A percentile compares a stretch with the other conserved stretches of the same genome.
These are phyloP conservation scores for Gari tellinella DNA, from an alignment of 2,888 invertebrate genomes.

Conservation along the genomic window DNA sequence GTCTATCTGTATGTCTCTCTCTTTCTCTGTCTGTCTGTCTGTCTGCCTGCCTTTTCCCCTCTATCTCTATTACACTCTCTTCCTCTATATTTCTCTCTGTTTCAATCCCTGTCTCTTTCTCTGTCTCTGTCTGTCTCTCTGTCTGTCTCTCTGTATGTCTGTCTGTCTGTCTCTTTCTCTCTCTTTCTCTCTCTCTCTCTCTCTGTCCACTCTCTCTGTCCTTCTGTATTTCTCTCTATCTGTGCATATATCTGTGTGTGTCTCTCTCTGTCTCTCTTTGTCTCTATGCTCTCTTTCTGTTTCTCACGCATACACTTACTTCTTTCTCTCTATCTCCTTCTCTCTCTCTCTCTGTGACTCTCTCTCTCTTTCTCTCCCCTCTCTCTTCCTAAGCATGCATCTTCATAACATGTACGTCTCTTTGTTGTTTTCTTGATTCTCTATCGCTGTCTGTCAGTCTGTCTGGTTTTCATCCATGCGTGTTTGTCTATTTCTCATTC, in stretches of 20 bases:
- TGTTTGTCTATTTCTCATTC: too few species aligned
- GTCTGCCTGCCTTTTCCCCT: constrained; percentile 13
- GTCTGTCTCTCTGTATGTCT: neutral
- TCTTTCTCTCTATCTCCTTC: neutral
- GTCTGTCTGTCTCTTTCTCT: neutral
- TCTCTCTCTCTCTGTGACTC: neutral
- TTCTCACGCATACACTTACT: neutral
- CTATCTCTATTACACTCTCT: neutral
- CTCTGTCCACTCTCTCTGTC: neutral
- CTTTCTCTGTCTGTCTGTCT: constrained; percentile 7
- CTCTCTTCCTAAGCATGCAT: too few species aligned
- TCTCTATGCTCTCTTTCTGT: neutral
- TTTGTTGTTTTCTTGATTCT: neutral
- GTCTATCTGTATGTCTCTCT: neutral
- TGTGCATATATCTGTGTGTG: neutral
- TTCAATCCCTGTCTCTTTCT: neutral
- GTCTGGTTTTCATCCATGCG: neutral
- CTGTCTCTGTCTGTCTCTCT: neutral
- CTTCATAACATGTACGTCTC: neutral
- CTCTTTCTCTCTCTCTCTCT: neutral
- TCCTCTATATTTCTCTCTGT: neutral
- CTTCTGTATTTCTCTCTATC: constrained; percentile 1
- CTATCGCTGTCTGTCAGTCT: neutral
- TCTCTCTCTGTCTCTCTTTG: neutral
- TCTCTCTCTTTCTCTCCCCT: neutral